Conservation (phyloP, 53 echinoderm and acorn worm genomes). For the Arbacia lixula region DNA sequence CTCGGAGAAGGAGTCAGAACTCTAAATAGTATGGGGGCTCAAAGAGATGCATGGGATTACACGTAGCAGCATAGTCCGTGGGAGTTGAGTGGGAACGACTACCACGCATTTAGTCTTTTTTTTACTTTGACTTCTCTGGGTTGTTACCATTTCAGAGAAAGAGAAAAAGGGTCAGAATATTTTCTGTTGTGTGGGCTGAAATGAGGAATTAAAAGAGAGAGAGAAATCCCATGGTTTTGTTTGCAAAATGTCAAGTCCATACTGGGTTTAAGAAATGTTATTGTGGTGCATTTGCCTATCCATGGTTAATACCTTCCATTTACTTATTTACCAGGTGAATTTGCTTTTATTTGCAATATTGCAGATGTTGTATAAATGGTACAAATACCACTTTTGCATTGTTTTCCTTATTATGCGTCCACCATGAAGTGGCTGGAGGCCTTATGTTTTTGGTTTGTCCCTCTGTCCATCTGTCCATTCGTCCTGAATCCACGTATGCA, state of each 20-base stretch:
- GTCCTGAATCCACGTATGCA: too few relatives aligned
- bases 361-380: too few relatives aligned
- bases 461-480: too few relatives aligned
- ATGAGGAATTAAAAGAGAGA: constrained; percentile 13
- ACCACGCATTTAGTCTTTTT: constrained; percentile 4
- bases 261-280: constrained; percentile 31
- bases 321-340: too few relatives aligned
- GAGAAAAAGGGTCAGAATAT: neutral
- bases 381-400: too few relatives aligned
- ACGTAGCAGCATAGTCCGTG: constrained; percentile 27
- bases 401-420: too few relatives aligned
- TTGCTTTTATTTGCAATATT: too few relatives aligned
- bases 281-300: constrained; percentile 25
- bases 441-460: too few relatives aligned
- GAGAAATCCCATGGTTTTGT: constrained; percentile 36
- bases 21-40: constrained; percentile 51
- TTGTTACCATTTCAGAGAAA: constrained; percentile 44
- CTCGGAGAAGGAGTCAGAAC: constrained; percentile 24
- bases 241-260: constrained; percentile 29
- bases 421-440: too few relatives aligned
- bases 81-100: constrained; percentile 38
- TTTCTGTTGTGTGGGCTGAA: constrained; percentile 28
- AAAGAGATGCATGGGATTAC: constrained; percentile 45
- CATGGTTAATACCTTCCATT: too few relatives aligned
- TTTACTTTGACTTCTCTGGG: constrained; percentile 31